Evolutionary conservation across 1,140 invertebrate genomes (phyloP), one percentile per base, ranked within the genome.

Genomic region (Drosophila littoralis): DNA sequence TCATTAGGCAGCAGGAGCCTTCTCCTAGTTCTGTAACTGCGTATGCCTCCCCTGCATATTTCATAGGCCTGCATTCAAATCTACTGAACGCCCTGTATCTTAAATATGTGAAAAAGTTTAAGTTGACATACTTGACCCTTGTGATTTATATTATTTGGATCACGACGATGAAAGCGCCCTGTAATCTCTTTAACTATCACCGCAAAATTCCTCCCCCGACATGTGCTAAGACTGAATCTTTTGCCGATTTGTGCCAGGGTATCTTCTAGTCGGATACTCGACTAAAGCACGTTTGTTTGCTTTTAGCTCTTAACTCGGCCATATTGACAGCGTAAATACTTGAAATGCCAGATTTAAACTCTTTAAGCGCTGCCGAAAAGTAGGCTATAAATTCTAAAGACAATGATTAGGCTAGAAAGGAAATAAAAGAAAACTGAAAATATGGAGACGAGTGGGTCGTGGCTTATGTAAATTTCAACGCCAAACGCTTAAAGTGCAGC

Each of bases 361-460:
- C 9, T 13, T 42, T n/a, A 52, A 54, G 50, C 42, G 35, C 13
- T 17, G 15, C 33, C 22, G 5, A 17, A 52, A 71, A 68, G 55
- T 67, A 38, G 58, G 48, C 58, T 48, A 59, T 67, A 73, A 59
- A 72, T 80, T 71, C 75, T 63, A 77, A 79, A 77, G 69, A 65
- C 48, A 54, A 52, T 38, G 28, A 45, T 8, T 42, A 36, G 36
- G 13, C 28, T 6, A 4, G 1, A 42, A 59, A 28, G 46, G 22
- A 33, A 55, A 51, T 38, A 58, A 35, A 38, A 45, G 15, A 55
- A 66, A 55, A 35, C 43, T 67, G 40, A 51, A 33, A 40, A 57
- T 6, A 42, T 0, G 15, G 32, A 9, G 43, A 32, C 55, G 28
- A 45, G 40, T 28, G 3, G 22, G 22, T 46, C 64, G 12, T 10